A percentile compares a stretch with the other conserved stretches of the same genome.
Evolutionary conservation across 30 jellyfish, hydroid and myxozoan species (phyloP).

Genomic region (Aurelia coerulea): DNA sequence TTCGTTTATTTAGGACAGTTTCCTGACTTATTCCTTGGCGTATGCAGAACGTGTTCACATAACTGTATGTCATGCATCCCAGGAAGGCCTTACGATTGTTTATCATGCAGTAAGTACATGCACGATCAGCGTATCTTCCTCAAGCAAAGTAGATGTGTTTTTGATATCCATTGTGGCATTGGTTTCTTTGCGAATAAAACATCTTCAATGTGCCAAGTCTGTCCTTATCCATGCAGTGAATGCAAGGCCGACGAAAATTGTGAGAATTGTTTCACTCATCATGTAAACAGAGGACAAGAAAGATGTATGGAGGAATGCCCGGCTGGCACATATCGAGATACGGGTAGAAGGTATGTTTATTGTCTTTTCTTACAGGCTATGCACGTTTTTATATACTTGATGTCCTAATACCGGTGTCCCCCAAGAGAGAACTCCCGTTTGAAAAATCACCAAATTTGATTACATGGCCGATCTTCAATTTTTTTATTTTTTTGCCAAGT

Average conservation of each 20-base stretch:
- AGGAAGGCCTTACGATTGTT: conserved; percentile 79
- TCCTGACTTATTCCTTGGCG: conserved; percentile 67
- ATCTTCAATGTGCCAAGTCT: conserved; percentile 72
- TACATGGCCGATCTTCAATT: too few species aligned
- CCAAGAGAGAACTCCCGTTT: too few species aligned
- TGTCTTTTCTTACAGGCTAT: too few species aligned
- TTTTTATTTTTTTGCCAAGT: too few species aligned
- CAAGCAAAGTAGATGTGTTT: conserved; percentile 79
- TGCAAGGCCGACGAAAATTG: conserved; percentile 79
- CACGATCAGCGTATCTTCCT: conserved; percentile 41
- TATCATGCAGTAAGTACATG: conserved; percentile 47
- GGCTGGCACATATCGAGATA: conserved; percentile 69
- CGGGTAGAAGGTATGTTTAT: conserved; percentile 21
- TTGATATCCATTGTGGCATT: conserved; percentile 69
- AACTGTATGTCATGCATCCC: conserved; percentile 82
- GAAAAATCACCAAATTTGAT: too few species aligned
- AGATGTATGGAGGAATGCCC: conserved; percentile 88
- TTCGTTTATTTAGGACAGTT: conserved; percentile 46
- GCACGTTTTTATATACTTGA: too few species aligned
- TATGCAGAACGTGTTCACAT: conserved; percentile 75
- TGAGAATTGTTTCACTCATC: conserved; percentile 66
- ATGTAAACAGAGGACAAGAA: conserved; percentile 54
- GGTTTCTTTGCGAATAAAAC: conserved; percentile 82
- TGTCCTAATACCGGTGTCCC: too few species aligned
- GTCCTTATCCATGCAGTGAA: conserved; percentile 86